Evolutionary conservation across 2,113 vertebrate genomes (phyloP).

Genomic region (Pithys albifrons): DNA sequence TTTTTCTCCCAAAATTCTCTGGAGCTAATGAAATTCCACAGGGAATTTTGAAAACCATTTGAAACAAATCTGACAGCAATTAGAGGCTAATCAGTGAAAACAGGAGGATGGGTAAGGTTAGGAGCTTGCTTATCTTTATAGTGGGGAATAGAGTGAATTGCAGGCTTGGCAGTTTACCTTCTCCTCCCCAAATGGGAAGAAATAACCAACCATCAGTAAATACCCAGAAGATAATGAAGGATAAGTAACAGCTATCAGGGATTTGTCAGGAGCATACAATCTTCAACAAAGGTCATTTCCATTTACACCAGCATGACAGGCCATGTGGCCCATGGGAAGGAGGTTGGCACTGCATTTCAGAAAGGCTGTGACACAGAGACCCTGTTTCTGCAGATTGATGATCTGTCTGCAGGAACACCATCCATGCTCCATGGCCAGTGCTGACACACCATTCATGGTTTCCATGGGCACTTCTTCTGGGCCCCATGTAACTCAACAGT

Average conservation of each 20-base stretch:
- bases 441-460: accelerated
- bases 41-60: neutral
- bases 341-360: neutral
- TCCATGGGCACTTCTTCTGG: neutral
- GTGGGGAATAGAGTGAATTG: neutral
- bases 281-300: neutral
- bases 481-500: accelerated
- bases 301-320: neutral
- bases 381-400: neutral
- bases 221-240: neutral
- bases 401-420: accelerated
- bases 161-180: neutral
- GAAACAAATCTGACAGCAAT: neutral
- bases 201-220: neutral
- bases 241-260: neutral
- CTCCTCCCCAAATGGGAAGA: neutral
- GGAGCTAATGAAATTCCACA: neutral
- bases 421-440: accelerated
- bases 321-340: accelerated
- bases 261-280: neutral
- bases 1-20: neutral
- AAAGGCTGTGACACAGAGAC: neutral
- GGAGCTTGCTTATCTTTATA: neutral
- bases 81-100: neutral
- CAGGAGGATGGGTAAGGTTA: neutral